phyloP scores from a whole-genome alignment of 2,797 vertebrate genomes.

The Chelidonichthys spinosus region DNA sequence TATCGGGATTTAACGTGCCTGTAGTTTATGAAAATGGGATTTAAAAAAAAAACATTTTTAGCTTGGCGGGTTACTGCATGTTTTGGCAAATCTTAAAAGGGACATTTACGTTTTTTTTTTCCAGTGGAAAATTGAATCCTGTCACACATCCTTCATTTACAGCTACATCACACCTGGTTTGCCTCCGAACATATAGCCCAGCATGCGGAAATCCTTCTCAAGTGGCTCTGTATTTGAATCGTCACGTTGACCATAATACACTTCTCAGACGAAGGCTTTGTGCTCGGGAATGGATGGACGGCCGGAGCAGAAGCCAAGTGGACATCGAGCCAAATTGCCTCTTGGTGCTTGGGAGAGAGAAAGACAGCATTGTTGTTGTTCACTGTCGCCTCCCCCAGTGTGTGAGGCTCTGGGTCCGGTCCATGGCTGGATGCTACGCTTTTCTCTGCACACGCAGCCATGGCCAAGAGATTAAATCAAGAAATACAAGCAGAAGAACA shows the following conservation, averaged over 20 bases:
- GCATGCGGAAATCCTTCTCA: constrained; percentile 38
- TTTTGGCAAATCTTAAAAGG: constrained; percentile 7
- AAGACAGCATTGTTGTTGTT: constrained; percentile 70
- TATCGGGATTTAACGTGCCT: constrained; percentile 7
- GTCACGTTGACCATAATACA: constrained; percentile 62
- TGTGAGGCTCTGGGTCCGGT: constrained; percentile 58
- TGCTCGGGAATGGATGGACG: constrained; percentile 56
- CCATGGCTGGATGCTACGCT: constrained; percentile 57
- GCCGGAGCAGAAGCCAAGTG: constrained; percentile 59
- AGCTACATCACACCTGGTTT: constrained; percentile 53
- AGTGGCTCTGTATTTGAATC: constrained; percentile 58
- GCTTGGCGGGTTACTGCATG: not conserved
- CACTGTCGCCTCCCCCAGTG: constrained; percentile 44
- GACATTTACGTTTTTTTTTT: constrained; percentile 6
- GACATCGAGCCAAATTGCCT: constrained; percentile 65
- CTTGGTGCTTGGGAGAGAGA: constrained; percentile 58
- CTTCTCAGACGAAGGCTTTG: constrained; percentile 51
- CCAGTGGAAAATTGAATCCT: constrained; percentile 39
- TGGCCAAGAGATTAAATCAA: constrained; percentile 35
- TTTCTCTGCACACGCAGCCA: constrained; percentile 47
- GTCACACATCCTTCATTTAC: constrained; percentile 24
- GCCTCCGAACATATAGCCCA: constrained; percentile 17
- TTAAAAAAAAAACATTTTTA: not conserved
- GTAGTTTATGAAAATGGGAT: too few species aligned
- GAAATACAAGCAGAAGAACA: constrained; percentile 32